A percentile compares a stretch with the other conserved stretches of the same genome.
Conservation (phyloP, 2,113 vertebrate genomes). For the Mormoops blainvillei region DNA sequence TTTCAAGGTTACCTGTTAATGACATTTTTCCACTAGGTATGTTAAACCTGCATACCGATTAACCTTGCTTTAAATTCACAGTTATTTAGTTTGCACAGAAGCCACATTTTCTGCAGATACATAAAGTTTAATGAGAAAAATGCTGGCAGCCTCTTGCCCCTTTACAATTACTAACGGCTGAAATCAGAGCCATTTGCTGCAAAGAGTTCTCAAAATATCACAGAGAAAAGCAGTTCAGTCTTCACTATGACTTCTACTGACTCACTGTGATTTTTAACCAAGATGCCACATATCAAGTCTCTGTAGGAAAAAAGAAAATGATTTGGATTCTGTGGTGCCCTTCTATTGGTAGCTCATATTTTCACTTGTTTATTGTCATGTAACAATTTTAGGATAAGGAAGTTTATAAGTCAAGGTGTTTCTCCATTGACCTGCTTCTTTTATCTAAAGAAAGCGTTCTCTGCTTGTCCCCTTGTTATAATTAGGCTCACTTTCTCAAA, state of each 20-base stretch:
- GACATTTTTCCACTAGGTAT: not conserved
- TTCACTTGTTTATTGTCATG: not conserved
- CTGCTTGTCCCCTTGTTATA: not conserved
- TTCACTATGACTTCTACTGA: not conserved
- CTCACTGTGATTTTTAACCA: not conserved
- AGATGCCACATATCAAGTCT: not conserved
- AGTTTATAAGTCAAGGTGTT: not conserved
- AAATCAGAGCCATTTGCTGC: not conserved
- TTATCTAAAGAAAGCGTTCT: not conserved
- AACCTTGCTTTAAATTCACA: constrained; percentile 31
- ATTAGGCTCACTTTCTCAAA: not conserved
- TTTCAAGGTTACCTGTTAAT: not conserved
- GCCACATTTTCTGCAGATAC: not conserved
- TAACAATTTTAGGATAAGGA: not conserved
- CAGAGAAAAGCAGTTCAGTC: not conserved
- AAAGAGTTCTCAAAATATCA: not conserved
- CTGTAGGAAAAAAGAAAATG: not conserved
- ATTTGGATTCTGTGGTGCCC: not conserved
- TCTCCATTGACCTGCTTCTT: not conserved
- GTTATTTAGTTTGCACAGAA: not conserved
- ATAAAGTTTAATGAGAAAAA: constrained; percentile 19
- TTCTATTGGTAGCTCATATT: not conserved
- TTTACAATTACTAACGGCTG: constrained; percentile 8
- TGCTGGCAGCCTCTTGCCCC: not conserved
- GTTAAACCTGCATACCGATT: not conserved